Evolutionary conservation across 1,140 invertebrate species (phyloP).

Genomic region (Bradysia coprophila): DNA sequence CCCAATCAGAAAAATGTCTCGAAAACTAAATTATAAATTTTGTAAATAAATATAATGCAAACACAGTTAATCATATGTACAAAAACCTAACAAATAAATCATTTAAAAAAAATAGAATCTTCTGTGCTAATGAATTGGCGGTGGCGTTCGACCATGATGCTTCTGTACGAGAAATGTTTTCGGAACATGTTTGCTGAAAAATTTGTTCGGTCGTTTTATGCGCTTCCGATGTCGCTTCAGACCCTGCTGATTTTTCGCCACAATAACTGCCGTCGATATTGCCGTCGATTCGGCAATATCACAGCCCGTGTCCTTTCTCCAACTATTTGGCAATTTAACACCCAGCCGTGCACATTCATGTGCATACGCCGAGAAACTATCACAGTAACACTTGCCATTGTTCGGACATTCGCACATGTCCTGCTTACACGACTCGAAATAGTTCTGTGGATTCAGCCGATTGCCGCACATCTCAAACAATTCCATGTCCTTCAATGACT

Average conservation of each 20-base stretch:
- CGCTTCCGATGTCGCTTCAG: background rate
- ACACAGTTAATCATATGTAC: too few relatives aligned
- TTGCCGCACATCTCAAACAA: slow-evolving; percentile 48
- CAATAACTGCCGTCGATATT: background rate
- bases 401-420: slow-evolving; percentile 81
- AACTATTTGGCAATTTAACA: slow-evolving; percentile 35
- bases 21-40: too few relatives aligned
- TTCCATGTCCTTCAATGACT: slow-evolving; percentile 24
- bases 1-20: too few relatives aligned
- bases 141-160: slow-evolving; percentile 20
- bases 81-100: too few relatives aligned
- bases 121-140: slow-evolving; percentile 20
- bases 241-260: background rate
- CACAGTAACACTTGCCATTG: slow-evolving; percentile 71
- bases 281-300: slow-evolving; percentile 10
- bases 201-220: slow-evolving; percentile 11
- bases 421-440: slow-evolving; percentile 66
- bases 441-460: slow-evolving; percentile 55
- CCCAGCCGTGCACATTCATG: slow-evolving; percentile 65
- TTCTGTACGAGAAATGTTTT: slow-evolving; percentile 14
- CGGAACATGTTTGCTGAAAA: slow-evolving; percentile 19
- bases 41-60: too few relatives aligned
- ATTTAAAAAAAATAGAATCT: too few relatives aligned
- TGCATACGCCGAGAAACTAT: slow-evolving; percentile 73
- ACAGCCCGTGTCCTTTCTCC: slow-evolving; percentile 43